These are phyloP conservation scores for Elanus axillaris DNA, from an alignment of 2,113 vertebrate genomes.

Conservation along the genomic window DNA sequence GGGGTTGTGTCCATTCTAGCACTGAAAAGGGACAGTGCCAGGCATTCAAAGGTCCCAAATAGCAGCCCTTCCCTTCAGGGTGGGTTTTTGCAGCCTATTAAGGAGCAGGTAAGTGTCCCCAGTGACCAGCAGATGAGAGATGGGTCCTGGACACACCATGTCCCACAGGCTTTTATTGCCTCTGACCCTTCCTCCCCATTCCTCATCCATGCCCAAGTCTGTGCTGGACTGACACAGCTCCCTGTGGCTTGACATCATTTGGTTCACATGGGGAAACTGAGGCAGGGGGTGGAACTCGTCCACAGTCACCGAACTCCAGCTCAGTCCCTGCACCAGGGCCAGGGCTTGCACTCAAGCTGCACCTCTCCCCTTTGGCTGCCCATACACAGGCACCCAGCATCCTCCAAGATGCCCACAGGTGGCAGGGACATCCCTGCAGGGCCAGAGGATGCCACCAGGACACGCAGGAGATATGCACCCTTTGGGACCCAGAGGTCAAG, in stretches of 20 bases:
- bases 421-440: neutral
- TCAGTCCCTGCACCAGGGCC: neutral
- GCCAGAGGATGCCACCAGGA: neutral
- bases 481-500: neutral
- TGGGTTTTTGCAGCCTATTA: neutral
- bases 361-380: neutral
- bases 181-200: neutral
- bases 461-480: fast-evolving
- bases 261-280: neutral
- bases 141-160: neutral
- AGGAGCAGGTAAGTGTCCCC: neutral
- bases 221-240: neutral
- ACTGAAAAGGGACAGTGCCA: neutral
- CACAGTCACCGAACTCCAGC: neutral
- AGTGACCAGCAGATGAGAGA: neutral
- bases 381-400: neutral
- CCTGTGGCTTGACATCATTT: neutral
- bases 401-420: neutral
- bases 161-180: neutral
- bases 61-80: neutral
- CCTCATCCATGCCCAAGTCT: fast-evolving
- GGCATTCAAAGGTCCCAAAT: neutral
- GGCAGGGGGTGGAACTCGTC: neutral
- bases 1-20: neutral
- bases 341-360: neutral